Percentiles rank a stretch among this genome's conserved stretches.
These are phyloP conservation scores for Mus minutoides DNA, from an alignment of 2,797 vertebrate genomes.

Conservation along the genomic window DNA sequence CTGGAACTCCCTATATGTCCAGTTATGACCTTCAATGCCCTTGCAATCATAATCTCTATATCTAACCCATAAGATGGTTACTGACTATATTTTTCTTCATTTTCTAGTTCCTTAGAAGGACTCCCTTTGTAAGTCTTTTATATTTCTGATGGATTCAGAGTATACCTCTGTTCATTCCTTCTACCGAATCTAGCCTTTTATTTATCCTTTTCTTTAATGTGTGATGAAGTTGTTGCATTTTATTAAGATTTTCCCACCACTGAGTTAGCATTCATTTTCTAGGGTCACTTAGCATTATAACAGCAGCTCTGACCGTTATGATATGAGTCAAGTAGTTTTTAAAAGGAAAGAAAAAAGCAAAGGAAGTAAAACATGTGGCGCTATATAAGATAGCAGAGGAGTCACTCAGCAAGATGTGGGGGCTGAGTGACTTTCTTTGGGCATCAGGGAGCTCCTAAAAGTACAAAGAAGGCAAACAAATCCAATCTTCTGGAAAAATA, in stretches of 20 bases:
- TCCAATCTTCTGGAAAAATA: not conserved
- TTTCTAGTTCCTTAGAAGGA: not conserved
- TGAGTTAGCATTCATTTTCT: not conserved
- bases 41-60: not conserved
- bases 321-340: not conserved
- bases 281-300: not conserved
- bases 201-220: not conserved
- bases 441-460: not conserved
- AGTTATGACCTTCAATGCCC: not conserved
- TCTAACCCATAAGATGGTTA: not conserved
- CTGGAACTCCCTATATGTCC: not conserved
- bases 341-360: not conserved
- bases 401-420: not conserved
- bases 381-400: fast-evolving
- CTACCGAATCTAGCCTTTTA: fast-evolving
- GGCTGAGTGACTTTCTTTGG: not conserved
- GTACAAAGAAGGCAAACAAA: fast-evolving
- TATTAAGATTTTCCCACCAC: not conserved
- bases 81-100: not conserved
- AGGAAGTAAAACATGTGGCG: not conserved
- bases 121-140: not conserved
- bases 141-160: not conserved
- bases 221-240: not conserved
- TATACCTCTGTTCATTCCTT: not conserved
- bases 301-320: not conserved